Conservation (phyloP, 2,797 vertebrate genomes). For the Cebuella pygmaea region DNA sequence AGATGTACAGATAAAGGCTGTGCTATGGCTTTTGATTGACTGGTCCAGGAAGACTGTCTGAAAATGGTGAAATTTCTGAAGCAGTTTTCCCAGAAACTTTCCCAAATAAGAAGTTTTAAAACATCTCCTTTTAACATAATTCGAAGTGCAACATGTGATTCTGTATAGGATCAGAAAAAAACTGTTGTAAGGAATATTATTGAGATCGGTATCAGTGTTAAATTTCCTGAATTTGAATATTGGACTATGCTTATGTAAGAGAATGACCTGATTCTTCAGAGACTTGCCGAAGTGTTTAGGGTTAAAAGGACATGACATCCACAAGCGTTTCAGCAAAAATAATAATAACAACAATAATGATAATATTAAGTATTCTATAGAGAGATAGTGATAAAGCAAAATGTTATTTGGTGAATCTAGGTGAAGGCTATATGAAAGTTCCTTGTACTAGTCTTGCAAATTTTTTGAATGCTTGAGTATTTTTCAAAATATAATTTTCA, state of each 20-base stretch:
- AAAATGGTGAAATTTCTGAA: slow-evolving; percentile 19
- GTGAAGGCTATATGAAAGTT: background rate
- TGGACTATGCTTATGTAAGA: background rate
- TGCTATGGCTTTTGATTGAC: background rate
- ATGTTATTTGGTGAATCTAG: background rate
- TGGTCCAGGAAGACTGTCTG: slow-evolving; percentile 30
- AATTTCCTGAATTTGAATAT: background rate
- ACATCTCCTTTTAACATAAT: background rate
- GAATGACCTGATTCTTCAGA: background rate
- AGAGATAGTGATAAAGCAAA: background rate
- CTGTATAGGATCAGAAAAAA: background rate
- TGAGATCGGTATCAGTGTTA: background rate
- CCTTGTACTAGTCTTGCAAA: background rate
- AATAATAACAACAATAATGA: background rate
- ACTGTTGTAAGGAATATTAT: background rate
- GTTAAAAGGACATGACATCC: background rate
- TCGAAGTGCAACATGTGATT: background rate
- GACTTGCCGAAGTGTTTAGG: background rate
- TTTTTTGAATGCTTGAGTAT: background rate
- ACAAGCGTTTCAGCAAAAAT: background rate
- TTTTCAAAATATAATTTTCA: slow-evolving; percentile 18
- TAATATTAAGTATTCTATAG: background rate
- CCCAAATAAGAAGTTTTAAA: slow-evolving; percentile 33
- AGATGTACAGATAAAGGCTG: too few relatives aligned
- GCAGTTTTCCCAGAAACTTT: background rate